phyloP scores from a whole-genome alignment of 2,113 vertebrate genomes.

The Anguilla rostrata region DNA sequence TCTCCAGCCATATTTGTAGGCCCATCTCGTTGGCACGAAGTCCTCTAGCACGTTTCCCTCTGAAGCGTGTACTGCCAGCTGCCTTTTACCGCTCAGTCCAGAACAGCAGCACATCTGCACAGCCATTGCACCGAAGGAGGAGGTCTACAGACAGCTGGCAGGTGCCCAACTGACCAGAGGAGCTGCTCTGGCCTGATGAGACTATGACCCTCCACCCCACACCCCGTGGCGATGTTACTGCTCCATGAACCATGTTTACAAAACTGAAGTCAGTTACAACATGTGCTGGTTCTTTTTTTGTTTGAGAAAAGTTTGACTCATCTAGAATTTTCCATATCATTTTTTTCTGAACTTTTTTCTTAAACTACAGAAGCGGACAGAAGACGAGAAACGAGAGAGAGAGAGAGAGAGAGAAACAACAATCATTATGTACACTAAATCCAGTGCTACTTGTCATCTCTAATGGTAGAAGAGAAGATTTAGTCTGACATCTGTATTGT shows the following conservation, averaged over 20 bases:
- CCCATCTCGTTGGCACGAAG: background rate
- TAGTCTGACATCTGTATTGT: slow-evolving; percentile 29
- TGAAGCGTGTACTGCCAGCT: background rate
- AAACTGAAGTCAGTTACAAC: background rate
- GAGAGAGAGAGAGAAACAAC: background rate
- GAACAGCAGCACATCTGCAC: no score
- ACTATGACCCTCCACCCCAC: background rate
- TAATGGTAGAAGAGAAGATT: slow-evolving; percentile 26
- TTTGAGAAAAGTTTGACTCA: background rate
- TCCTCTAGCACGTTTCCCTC: background rate
- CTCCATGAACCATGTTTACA: no score
- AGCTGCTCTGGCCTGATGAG: background rate
- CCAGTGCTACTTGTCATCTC: slow-evolving; percentile 20
- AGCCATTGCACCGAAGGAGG: background rate
- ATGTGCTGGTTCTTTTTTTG: background rate
- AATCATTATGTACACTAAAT: slow-evolving; percentile 2
- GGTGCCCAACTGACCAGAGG: background rate
- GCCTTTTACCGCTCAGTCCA: no score
- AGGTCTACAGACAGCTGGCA: background rate
- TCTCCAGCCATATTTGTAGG: background rate
- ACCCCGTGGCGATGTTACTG: background rate
- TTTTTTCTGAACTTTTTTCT: background rate
- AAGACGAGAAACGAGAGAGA: background rate
- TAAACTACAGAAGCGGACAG: background rate
- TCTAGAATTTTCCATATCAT: background rate